These are phyloP conservation scores for Sciurus carolinensis DNA, from an alignment of 2,797 vertebrate genomes.

Conservation along the genomic window DNA sequence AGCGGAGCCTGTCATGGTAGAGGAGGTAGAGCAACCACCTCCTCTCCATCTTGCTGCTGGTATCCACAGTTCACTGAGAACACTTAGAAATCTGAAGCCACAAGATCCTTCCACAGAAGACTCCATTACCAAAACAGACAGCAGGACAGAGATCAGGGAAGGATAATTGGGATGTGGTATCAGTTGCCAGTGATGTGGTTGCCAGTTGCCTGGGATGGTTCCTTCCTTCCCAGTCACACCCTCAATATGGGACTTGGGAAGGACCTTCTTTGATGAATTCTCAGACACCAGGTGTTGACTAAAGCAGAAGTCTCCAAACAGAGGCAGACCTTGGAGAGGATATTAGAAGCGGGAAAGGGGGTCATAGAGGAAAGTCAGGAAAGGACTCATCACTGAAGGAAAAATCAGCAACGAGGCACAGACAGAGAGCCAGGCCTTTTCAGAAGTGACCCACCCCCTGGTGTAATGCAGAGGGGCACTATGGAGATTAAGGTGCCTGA, in stretches of 20 bases:
- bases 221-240: neutral
- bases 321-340: neutral
- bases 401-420: neutral
- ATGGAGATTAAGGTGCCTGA: neutral
- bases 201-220: no score
- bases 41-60: neutral
- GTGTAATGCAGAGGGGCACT: neutral
- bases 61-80: neutral
- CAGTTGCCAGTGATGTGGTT: no score
- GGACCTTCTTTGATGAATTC: neutral
- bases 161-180: neutral
- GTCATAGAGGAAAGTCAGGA: neutral
- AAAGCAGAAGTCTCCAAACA: neutral
- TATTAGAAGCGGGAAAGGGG: neutral
- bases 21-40: neutral
- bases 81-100: neutral
- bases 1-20: accelerated
- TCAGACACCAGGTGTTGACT: neutral
- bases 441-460: neutral
- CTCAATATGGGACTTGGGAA: neutral
- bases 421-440: neutral
- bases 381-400: neutral
- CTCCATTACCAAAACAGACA: neutral
- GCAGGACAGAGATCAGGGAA: neutral
- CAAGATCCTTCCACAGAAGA: accelerated